A percentile compares a stretch with the other conserved stretches of the same genome.
Evolutionary conservation across 2,797 vertebrate species (phyloP).

Genomic region (Scyliorhinus canicula): DNA sequence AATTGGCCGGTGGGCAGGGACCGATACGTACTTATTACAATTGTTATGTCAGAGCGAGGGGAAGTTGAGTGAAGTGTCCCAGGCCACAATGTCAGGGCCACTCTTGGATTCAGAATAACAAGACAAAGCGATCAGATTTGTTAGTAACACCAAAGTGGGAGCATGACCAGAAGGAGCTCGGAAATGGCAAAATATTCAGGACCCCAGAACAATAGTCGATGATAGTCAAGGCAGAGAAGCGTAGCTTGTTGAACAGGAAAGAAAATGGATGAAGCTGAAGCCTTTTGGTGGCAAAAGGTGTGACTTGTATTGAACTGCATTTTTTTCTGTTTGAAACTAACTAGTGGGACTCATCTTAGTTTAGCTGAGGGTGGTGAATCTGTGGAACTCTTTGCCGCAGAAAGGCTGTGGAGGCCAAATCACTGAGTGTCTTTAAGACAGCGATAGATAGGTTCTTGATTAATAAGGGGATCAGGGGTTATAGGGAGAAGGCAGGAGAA

Average conservation of each 20-base stretch:
- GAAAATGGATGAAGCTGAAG: not conserved
- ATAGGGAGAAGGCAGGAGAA: too few species aligned
- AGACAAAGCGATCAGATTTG: not conserved
- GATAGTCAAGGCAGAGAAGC: not conserved
- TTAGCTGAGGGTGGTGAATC: too few species aligned
- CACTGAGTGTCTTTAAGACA: too few species aligned
- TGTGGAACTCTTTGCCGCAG: too few species aligned
- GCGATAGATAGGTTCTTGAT: too few species aligned
- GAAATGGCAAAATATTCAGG: not conserved
- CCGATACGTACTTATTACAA: not conserved
- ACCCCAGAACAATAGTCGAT: not conserved
- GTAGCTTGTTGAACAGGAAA: not conserved
- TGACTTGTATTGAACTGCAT: too few species aligned
- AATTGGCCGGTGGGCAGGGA: not conserved
- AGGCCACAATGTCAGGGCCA: not conserved
- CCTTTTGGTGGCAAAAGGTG: too few species aligned
- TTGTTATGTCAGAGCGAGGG: not conserved
- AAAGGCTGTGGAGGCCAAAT: too few species aligned
- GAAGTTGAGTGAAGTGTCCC: not conserved
- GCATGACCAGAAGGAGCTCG: not conserved
- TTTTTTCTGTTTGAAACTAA: too few species aligned
- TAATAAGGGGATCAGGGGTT: too few species aligned
- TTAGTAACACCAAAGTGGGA: not conserved
- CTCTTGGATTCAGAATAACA: not conserved
- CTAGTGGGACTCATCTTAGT: too few species aligned